Evolutionary conservation across 2,888 invertebrate species (phyloP), one percentile per base, ranked within the genome.

Genomic region (Lysandra bellargus): DNA sequence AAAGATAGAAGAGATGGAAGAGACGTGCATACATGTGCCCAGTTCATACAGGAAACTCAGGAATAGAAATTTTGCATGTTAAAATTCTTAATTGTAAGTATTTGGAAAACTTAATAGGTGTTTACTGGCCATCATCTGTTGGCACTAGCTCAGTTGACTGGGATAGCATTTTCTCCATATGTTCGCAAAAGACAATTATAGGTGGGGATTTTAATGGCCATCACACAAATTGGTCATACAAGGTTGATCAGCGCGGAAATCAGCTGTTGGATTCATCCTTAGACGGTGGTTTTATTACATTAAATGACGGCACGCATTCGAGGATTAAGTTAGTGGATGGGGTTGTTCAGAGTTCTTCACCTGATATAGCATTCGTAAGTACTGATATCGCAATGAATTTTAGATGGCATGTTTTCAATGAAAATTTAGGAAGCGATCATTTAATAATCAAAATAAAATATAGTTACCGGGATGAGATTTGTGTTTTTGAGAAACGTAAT

Each of bases 71-170:
- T 2, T 7, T 83, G 4, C 23, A 61, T 73, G 37, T 82, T 14
- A 80, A 80, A 69, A 40, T 40, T 40, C 6, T 40, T 40, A 40
- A 40, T 40, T 40, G 40, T 40, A 40, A 40, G 6, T 40, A 40
- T 4, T 17, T 83, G n/a, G 49, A 82, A 12, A 79, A 83, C 69
- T 53, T 83, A 17, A 74, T 83, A 3, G 61, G 79, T 61, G 30
- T 83, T 17, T 83, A 83, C 30, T 83, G 82, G 33, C 81, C 82
- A 9, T 80, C 83, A 7, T 69, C 79, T 1, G 78, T 80, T 5
- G 78, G 69, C 9, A 80, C 79, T 7, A 4, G 12, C 4, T 69
- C 60, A 57, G 2, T 14, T 7, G 82, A 83, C 60, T 83, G 78
- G 79, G 76, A 80, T 37, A 17, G 17, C 4, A 33, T 79, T 9